Base-by-base conservation (phyloP, 2,113 vertebrate species). In the Lagenorhynchus albirostris region DNA sequence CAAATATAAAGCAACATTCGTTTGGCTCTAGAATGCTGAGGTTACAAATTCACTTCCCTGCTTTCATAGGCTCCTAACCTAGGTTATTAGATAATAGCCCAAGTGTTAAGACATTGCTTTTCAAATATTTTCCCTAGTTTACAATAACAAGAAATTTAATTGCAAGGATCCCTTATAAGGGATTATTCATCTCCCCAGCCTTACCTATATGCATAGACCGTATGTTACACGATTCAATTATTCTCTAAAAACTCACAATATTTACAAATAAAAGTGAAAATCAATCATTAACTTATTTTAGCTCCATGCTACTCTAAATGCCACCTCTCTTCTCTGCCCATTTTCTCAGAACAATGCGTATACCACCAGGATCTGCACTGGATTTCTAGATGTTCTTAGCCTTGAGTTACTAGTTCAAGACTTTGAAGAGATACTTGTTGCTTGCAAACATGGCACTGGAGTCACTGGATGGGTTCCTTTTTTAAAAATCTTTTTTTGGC, bases 361-460 rank as follows among this genome's bases (percentile, higher is more conserved):
- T 1, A 3, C 17, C 25, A 0, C 9, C 25, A 26, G 36, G 13
- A 5, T 6, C 60, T 7, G 10, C 1, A 2, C 21, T 36, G 29
- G 26, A 21, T 41, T 71, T 25, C 18, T 1, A 9, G 33, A 15
- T 23, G 0, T 65, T 17, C 55, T n/a, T 8, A 15, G n/a, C 55
- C 58, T 68, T 2, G 2, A 58, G 15, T 41, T 8, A 38, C 9
- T 1, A 20, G 31, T 25, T 50, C 98, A 97, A 98, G 53, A 99
- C 98, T 89, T 96, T 97, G 0, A 99, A 98, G 99, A 99, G 84
- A 98, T 98, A 99, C 44, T 99, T 96, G 98, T 99, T 99, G 97
- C 99, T 99, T 81, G 99, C 98, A 95, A 99, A 99, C 93, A 99
- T 99, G 0, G 99, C 98, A 0, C 97, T 0, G 99, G 99, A 47